These are phyloP conservation scores for Cromileptes altivelis DNA, from an alignment of 2,113 vertebrate genomes.

Conservation along the genomic window DNA sequence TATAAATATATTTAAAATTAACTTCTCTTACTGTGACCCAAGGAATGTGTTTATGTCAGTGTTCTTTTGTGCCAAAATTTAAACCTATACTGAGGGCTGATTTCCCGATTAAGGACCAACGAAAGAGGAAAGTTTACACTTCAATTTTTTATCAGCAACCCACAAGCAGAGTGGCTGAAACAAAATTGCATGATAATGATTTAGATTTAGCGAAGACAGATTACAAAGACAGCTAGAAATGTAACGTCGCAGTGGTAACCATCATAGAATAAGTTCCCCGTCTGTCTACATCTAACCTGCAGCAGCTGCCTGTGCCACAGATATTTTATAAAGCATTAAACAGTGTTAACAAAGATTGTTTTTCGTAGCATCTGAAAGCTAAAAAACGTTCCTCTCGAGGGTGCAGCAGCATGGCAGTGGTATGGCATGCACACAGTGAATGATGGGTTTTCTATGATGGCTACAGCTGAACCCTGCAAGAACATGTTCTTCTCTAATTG, in stretches of 20 bases:
- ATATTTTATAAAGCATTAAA: constrained; percentile 5
- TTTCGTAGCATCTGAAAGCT: neutral
- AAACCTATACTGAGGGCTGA: constrained; percentile 50
- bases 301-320: constrained; percentile 7
- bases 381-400: neutral
- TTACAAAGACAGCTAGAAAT: neutral
- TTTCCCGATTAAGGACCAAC: constrained; percentile 37
- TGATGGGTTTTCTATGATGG: constrained; percentile 20
- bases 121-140: constrained; percentile 48
- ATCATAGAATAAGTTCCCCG: constrained; percentile 32
- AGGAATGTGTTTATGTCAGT: constrained; percentile 59
- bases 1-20: constrained; percentile 18
- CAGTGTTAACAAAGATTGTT: neutral
- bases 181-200: constrained; percentile 18
- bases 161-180: neutral
- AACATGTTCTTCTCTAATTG: neutral
- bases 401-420: neutral
- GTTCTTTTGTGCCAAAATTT: constrained; percentile 72
- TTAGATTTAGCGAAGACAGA: neutral
- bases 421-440: neutral
- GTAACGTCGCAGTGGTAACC: constrained; percentile 7
- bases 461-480: neutral
- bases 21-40: constrained; percentile 40
- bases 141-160: neutral
- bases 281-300: constrained; percentile 16